Evolutionary conservation across 2,888 invertebrate genomes (phyloP).

Genomic region (Apamea monoglypha): DNA sequence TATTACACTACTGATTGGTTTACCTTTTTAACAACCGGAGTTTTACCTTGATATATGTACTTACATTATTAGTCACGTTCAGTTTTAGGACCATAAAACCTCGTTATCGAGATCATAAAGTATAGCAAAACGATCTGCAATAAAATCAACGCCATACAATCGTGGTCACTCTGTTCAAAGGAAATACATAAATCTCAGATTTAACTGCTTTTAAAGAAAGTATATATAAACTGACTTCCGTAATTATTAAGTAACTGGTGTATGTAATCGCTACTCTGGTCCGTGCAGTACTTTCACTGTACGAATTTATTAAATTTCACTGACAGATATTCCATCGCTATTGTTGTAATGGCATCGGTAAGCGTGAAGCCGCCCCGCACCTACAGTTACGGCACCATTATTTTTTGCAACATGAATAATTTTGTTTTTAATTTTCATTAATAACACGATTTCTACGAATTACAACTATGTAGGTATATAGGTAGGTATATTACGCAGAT

Average conservation of each 20-base stretch:
- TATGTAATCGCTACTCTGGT: constrained; percentile 56
- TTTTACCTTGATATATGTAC: background rate
- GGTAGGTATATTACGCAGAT: constrained; percentile 8
- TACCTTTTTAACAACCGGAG: constrained; percentile 3
- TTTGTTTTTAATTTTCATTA: constrained; percentile 13
- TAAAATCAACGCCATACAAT: constrained; percentile 27
- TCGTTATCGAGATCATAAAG: constrained; percentile 18
- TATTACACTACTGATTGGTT: background rate
- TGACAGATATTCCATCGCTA: constrained; percentile 43
- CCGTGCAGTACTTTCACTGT: constrained; percentile 67
- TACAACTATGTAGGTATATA: too few species aligned
- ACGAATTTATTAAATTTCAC: constrained; percentile 69
- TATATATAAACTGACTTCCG: constrained; percentile 39
- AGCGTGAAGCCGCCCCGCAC: constrained; percentile 21
- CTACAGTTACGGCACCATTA: constrained; percentile 14
- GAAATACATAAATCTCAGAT: constrained; percentile 36
- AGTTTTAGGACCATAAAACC: constrained; percentile 13
- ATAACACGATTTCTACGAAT: constrained; percentile 38
- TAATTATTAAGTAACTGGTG: constrained; percentile 58
- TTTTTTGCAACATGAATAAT: constrained; percentile 43
- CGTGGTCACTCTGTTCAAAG: constrained; percentile 11
- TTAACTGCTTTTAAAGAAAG: constrained; percentile 53
- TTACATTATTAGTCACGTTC: constrained; percentile 6
- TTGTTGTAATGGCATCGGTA: constrained; percentile 49
- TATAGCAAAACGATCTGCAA: constrained; percentile 16